A percentile compares a stretch with the other conserved stretches of the same genome.
phyloP scores from a whole-genome alignment of 2,113 vertebrate genomes.

The Indicator maculatus region DNA sequence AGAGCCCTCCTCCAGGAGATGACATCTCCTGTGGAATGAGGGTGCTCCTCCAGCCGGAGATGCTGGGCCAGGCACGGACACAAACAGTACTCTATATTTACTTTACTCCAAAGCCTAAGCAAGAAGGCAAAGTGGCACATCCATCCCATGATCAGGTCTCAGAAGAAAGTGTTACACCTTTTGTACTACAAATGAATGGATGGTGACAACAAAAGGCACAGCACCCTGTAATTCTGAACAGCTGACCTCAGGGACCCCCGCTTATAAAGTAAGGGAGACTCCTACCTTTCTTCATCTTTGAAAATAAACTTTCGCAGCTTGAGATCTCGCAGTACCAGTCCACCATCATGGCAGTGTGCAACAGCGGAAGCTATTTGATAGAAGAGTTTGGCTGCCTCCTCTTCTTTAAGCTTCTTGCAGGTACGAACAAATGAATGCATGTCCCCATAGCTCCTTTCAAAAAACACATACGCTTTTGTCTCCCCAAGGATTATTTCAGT shows the following conservation, averaged over 20 bases:
- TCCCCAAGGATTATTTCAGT: slow-evolving; percentile 96
- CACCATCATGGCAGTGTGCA: slow-evolving; percentile 96
- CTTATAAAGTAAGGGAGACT: neutral
- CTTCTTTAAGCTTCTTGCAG: slow-evolving; percentile 97
- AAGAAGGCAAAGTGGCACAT: neutral
- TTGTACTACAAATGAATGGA: neutral
- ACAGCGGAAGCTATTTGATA: slow-evolving; percentile 97
- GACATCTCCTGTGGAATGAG: neutral
- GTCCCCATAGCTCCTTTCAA: slow-evolving; percentile 96
- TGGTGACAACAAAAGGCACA: neutral
- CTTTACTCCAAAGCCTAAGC: neutral
- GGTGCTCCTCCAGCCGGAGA: neutral
- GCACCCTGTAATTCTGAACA: neutral
- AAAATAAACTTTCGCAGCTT: slow-evolving; percentile 99
- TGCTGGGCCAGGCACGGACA: neutral
- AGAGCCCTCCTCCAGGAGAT: neutral
- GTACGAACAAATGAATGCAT: slow-evolving; percentile 99
- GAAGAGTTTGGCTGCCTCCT: slow-evolving; percentile 96
- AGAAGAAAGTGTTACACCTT: neutral
- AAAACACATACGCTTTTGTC: slow-evolving; percentile 95
- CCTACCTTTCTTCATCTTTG: slow-evolving; percentile 95
- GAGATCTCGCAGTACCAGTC: slow-evolving; percentile 96
- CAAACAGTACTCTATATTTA: neutral
- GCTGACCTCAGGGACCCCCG: neutral
- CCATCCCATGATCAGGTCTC: neutral